Conservation (phyloP, 92 coral and sea anemone species). For the Porites lobata region DNA sequence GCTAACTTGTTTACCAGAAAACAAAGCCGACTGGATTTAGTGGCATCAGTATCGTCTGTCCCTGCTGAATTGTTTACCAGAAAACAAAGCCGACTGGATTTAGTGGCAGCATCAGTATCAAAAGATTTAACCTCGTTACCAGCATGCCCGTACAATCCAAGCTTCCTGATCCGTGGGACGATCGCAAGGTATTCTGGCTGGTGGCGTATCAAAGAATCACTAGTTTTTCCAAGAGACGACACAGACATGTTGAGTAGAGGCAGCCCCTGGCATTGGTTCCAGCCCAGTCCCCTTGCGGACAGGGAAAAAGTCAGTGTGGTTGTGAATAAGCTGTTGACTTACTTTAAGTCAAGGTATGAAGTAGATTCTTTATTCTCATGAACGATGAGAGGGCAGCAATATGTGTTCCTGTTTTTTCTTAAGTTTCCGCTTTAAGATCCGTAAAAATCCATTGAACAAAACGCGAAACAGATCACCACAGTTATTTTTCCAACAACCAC, state of each 20-base stretch:
- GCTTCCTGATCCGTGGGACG: background rate
- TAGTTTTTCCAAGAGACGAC: background rate
- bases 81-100: no score
- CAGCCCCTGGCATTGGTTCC: background rate
- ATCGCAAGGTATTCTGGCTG: background rate
- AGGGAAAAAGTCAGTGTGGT: background rate
- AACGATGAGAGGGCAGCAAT: no score
- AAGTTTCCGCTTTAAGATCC: no score
- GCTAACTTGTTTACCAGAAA: no score
- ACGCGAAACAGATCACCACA: no score
- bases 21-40: background rate
- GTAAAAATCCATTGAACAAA: no score
- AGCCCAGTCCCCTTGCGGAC: background rate
- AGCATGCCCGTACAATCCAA: background rate
- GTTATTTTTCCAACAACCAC: no score
- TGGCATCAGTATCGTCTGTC: no score
- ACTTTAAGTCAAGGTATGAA: background rate
- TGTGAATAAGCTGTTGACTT: background rate
- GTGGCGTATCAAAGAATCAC: background rate
- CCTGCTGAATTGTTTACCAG: no score
- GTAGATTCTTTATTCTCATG: no score
- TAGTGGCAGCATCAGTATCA: background rate
- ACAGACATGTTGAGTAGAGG: background rate
- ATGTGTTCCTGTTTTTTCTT: no score
- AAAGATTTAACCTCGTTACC: no score